Evolutionary conservation across 2,888 invertebrate genomes (phyloP).

Genomic region (Autographa gamma): DNA sequence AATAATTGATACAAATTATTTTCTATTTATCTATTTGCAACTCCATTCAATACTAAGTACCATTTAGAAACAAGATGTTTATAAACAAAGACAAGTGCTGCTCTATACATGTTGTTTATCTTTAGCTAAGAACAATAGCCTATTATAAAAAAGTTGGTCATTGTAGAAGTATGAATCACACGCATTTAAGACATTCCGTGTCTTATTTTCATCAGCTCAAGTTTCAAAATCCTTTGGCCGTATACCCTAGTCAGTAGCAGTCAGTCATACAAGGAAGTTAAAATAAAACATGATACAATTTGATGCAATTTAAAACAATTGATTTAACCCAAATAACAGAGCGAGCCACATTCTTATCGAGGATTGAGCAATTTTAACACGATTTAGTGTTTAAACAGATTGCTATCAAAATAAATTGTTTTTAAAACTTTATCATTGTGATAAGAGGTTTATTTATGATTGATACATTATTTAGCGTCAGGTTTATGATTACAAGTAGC

Average conservation of each 20-base stretch:
- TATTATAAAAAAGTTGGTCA: constrained; percentile 11
- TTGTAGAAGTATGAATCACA: constrained; percentile 22
- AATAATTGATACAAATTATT: neutral
- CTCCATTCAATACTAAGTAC: neutral
- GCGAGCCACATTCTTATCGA: constrained; percentile 26
- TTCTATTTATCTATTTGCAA: neutral
- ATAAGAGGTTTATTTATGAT: constrained; percentile 37
- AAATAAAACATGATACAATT: constrained; percentile 9
- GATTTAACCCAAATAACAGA: constrained; percentile 29
- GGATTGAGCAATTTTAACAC: constrained; percentile 2
- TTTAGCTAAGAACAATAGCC: constrained; percentile 30
- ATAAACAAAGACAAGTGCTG: constrained; percentile 9
- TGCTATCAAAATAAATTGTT: constrained; percentile 27
- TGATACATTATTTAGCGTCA: constrained; percentile 17
- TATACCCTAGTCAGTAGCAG: neutral
- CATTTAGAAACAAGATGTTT: constrained; percentile 5
- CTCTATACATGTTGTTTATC: constrained; percentile 10
- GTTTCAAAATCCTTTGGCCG: constrained; percentile 2
- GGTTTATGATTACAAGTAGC: neutral
- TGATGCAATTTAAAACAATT: constrained; percentile 36
- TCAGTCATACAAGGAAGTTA: neutral
- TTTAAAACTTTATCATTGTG: constrained; percentile 21
- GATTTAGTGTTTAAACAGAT: constrained; percentile 17
- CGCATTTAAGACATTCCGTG: neutral
- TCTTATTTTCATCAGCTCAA: neutral